Conservation (phyloP, 1,140 invertebrate species). For the Nomia melanderi region DNA sequence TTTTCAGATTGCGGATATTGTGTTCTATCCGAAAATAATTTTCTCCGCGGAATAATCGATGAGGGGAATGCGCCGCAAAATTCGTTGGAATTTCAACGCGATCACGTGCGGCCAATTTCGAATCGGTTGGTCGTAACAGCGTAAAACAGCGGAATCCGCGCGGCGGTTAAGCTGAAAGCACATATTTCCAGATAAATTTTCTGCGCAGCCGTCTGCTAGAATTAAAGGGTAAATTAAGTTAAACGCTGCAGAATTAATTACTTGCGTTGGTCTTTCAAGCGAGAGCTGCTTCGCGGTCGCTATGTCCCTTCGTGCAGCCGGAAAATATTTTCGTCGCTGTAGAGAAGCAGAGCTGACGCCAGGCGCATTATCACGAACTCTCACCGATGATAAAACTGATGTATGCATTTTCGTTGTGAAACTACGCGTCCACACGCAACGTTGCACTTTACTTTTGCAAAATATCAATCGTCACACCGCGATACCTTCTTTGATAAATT, state of each 20-base stretch:
- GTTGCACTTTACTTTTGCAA: background rate
- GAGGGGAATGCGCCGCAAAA: background rate
- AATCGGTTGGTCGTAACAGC: conserved; percentile 14
- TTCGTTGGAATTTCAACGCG: background rate
- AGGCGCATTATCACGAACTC: conserved; percentile 4
- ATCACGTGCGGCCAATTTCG: background rate
- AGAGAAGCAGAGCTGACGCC: background rate
- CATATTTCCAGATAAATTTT: conserved; percentile 54
- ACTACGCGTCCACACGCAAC: conserved; percentile 2
- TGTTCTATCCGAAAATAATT: background rate
- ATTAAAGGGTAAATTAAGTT: conserved; percentile 64
- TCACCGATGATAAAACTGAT: conserved; percentile 10
- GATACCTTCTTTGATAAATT: background rate
- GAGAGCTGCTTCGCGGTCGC: background rate
- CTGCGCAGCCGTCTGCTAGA: conserved; percentile 27
- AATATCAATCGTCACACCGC: conserved; percentile 2
- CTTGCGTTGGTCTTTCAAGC: conserved; percentile 13
- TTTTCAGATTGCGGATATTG: too few relatives aligned
- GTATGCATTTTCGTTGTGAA: conserved; percentile 8
- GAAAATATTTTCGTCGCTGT: conserved; percentile 23
- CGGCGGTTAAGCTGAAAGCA: conserved; percentile 55
- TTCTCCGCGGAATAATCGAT: background rate
- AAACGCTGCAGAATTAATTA: conserved; percentile 62
- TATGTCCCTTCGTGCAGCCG: background rate
- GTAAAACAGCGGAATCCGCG: conserved; percentile 41